A percentile compares a stretch with the other conserved stretches of the same genome.
Evolutionary conservation across 2,113 vertebrate genomes (phyloP).

Genomic region (Pollimyrus isidori): DNA sequence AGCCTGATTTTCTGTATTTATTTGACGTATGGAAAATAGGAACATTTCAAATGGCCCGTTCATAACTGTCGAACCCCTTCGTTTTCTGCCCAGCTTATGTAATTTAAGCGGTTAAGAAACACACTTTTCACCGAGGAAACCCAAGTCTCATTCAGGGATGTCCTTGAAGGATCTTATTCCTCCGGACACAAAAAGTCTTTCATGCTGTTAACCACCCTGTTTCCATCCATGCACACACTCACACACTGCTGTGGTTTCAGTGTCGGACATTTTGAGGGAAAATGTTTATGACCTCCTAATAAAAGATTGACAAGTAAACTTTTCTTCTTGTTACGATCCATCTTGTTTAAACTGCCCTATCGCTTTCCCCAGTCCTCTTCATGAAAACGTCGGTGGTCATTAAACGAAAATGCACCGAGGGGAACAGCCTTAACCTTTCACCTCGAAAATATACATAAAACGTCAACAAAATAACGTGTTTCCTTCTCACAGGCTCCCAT

Average conservation of each 20-base stretch:
- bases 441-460: constrained; percentile 46
- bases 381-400: constrained; percentile 50
- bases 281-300: constrained; percentile 53
- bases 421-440: constrained; percentile 46
- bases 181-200: constrained; percentile 37
- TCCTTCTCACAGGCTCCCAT: constrained; percentile 44
- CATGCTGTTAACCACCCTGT: constrained; percentile 33
- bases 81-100: constrained; percentile 32
- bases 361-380: constrained; percentile 40
- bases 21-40: constrained; percentile 6
- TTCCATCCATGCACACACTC: constrained; percentile 15
- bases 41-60: constrained; percentile 31
- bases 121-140: constrained; percentile 40
- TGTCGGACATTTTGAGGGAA: constrained; percentile 18
- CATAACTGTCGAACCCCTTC: constrained; percentile 22
- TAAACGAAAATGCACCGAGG: constrained; percentile 54
- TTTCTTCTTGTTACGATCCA: constrained; percentile 42
- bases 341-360: constrained; percentile 50
- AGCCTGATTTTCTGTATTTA: constrained; percentile 17
- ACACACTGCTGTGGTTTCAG: not conserved
- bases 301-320: constrained; percentile 42
- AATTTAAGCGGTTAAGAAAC: constrained; percentile 34
- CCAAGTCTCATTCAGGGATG: constrained; percentile 34
- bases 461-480: constrained; percentile 54
- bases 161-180: constrained; percentile 45